A percentile compares a stretch with the other conserved stretches of the same genome.
phyloP scores from a whole-genome alignment of 2,113 vertebrate genomes.

The Rousettus leschenaultii region DNA sequence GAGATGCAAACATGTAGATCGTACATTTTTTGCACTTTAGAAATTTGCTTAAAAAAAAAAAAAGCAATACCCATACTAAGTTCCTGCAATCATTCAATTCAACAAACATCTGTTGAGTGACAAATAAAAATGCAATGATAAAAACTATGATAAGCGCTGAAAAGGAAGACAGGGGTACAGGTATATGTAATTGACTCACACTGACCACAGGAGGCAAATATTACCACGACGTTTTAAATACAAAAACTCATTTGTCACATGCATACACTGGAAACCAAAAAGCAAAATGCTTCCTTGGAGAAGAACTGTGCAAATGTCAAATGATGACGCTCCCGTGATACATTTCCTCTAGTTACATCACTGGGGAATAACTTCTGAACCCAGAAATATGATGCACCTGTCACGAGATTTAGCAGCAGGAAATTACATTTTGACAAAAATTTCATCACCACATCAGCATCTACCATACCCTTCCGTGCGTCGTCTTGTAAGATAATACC shows the following conservation, averaged over 20 bases:
- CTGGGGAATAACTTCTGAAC: slow-evolving; percentile 37
- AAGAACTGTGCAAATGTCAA: slow-evolving; percentile 42
- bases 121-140: background rate
- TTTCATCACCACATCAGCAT: background rate
- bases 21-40: background rate
- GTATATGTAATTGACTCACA: background rate
- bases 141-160: background rate
- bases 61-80: background rate
- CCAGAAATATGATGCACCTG: slow-evolving; percentile 36
- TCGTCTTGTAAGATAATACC: slow-evolving; percentile 51
- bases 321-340: background rate
- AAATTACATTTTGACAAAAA: slow-evolving; percentile 56
- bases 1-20: background rate
- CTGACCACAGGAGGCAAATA: background rate
- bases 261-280: background rate
- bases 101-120: background rate
- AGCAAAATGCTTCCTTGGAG: slow-evolving; percentile 19
- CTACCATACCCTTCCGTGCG: background rate
- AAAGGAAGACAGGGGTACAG: background rate
- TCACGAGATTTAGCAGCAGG: slow-evolving; percentile 43
- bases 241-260: background rate
- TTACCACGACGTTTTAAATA: background rate
- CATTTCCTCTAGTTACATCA: background rate
- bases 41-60: background rate
- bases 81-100: background rate